A percentile compares a stretch with the other conserved stretches of the same genome.
phyloP scores from a whole-genome alignment of 2,888 invertebrate genomes.

The Eilema caniola region DNA sequence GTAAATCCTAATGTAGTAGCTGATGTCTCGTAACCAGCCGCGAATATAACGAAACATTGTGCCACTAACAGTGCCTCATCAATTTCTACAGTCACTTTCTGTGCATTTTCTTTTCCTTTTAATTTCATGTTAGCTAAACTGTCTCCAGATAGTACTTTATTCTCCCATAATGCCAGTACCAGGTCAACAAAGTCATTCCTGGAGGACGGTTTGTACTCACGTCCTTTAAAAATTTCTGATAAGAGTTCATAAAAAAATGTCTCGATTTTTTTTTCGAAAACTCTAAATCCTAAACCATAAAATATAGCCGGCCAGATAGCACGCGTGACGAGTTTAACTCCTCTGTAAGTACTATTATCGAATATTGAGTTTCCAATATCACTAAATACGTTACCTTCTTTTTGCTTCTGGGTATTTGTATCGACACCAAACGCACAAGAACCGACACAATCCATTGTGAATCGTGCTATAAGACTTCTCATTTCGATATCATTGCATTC shows the following conservation, averaged over 20 bases:
- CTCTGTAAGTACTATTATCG: constrained; percentile 50
- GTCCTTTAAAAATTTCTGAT: constrained; percentile 55
- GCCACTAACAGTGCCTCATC: constrained; percentile 77
- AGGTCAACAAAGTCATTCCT: constrained; percentile 71
- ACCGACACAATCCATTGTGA: constrained; percentile 69
- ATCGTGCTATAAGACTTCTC: constrained; percentile 58
- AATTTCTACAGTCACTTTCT: constrained; percentile 54
- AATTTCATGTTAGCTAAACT: constrained; percentile 57
- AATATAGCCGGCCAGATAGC: constrained; percentile 69
- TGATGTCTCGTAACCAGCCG: constrained; percentile 70
- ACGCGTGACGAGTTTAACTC: constrained; percentile 52
- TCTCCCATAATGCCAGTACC: constrained; percentile 59
- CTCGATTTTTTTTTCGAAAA: constrained; percentile 53
- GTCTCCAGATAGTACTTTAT: constrained; percentile 61
- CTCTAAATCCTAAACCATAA: constrained; percentile 60
- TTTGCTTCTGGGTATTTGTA: constrained; percentile 59
- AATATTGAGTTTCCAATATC: constrained; percentile 60
- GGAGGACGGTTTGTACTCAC: constrained; percentile 55
- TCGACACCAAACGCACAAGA: constrained; percentile 71
- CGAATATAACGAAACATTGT: constrained; percentile 83
- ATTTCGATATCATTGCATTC: constrained; percentile 51
- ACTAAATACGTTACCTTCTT: constrained; percentile 57
- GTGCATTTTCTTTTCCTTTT: constrained; percentile 52
- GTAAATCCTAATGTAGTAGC: constrained; percentile 58
- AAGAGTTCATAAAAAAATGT: constrained; percentile 60